Evolutionary conservation across 92 coral and sea anemone genomes (phyloP).

Genomic region (Hydrozoanthus gracilis): DNA sequence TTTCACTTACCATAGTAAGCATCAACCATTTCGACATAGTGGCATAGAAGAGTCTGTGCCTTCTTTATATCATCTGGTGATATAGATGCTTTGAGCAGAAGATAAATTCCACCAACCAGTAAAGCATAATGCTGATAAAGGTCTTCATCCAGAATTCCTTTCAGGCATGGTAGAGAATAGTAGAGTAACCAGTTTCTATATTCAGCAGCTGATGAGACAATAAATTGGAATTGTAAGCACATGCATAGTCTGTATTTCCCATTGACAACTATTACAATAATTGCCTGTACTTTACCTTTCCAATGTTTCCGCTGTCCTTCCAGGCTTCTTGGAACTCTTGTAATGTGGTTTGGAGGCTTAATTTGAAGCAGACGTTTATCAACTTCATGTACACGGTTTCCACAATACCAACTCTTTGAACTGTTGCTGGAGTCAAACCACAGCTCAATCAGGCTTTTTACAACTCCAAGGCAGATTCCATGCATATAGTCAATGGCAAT

Average conservation of each 20-base stretch:
- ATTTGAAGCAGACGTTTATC: slow-evolving; percentile 55
- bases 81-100: slow-evolving; percentile 35
- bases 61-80: slow-evolving; percentile 39
- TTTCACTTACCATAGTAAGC: slow-evolving; percentile 51
- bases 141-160: slow-evolving; percentile 54
- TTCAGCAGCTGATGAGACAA: slow-evolving; percentile 51
- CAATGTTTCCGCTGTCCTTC: slow-evolving; percentile 61
- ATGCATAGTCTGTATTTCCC: too few species aligned
- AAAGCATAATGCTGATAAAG: slow-evolving; percentile 57
- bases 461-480: slow-evolving; percentile 66
- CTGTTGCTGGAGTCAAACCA: slow-evolving; percentile 64
- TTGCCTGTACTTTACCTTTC: too few species aligned
- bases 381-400: slow-evolving; percentile 46
- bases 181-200: slow-evolving; percentile 60
- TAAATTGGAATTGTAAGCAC: too few species aligned
- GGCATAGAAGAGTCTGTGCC: slow-evolving; percentile 49
- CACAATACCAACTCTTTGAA: slow-evolving; percentile 60
- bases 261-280: too few species aligned
- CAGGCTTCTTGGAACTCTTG: slow-evolving; percentile 63
- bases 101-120: slow-evolving; percentile 55
- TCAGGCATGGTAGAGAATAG: slow-evolving; percentile 66
- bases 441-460: slow-evolving; percentile 53
- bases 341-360: slow-evolving; percentile 56
- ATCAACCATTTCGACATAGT: slow-evolving; percentile 64
- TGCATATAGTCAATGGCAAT: slow-evolving; percentile 69